A percentile compares a stretch with the other conserved stretches of the same genome.
phyloP scores from a whole-genome alignment of 2,113 vertebrate genomes.

The Gallinago jamesoni region DNA sequence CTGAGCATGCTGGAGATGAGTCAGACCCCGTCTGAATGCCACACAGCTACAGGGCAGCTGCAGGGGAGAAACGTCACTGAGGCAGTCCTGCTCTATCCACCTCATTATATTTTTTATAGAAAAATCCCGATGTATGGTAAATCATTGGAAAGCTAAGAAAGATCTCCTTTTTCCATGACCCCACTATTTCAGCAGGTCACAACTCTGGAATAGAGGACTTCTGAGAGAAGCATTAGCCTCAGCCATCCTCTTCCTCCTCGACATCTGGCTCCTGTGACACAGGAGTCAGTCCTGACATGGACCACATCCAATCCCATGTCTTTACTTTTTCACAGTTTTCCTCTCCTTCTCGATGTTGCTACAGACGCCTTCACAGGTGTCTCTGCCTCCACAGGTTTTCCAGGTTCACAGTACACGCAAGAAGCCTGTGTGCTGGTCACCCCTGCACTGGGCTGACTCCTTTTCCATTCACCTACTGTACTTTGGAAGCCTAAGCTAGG shows the following conservation, averaged over 20 bases:
- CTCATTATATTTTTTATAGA: not conserved
- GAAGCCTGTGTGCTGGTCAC: rapidly evolving
- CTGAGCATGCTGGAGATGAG: not conserved
- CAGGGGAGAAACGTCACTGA: not conserved
- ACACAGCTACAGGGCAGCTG: not conserved
- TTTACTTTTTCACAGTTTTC: not conserved
- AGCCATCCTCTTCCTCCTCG: not conserved
- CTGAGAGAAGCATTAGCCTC: not conserved
- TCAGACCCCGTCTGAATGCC: rapidly evolving
- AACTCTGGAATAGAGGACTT: not conserved
- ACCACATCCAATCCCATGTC: not conserved
- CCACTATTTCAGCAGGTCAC: not conserved
- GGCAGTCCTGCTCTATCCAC: not conserved
- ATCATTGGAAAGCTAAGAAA: not conserved
- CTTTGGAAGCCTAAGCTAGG: not conserved
- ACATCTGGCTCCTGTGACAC: rapidly evolving
- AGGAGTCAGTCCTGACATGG: not conserved
- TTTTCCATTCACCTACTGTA: rapidly evolving
- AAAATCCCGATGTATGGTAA: rapidly evolving
- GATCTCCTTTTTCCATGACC: not conserved
- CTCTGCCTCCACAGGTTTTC: not conserved
- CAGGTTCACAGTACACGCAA: not conserved
- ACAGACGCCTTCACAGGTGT: not conserved
- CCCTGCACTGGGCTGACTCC: not conserved
- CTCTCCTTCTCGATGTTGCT: not conserved